Evolutionary conservation across 2,888 invertebrate genomes (phyloP).

Genomic region (Andrena hattorfiana): DNA sequence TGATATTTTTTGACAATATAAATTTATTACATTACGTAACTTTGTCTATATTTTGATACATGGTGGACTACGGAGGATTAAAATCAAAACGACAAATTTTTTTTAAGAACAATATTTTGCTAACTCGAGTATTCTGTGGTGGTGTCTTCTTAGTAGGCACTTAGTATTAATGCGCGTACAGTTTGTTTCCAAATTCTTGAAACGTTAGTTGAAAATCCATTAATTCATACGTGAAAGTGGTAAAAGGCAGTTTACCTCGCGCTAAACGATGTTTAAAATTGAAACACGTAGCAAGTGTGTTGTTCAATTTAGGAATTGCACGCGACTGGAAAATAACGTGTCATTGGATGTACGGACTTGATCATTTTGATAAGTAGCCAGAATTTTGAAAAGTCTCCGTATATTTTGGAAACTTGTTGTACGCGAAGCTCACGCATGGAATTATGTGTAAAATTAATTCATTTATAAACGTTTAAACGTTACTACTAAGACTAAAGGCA

Average conservation of each 20-base stretch:
- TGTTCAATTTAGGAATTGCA: not conserved
- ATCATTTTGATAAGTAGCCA: no score
- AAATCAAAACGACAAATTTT: conserved; percentile 27
- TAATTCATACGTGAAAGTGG: no score
- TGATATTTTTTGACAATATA: conserved; percentile 16
- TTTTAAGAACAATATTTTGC: conserved; percentile 33
- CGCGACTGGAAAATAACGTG: not conserved
- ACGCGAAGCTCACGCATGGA: conserved; percentile 26
- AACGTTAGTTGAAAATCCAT: no score
- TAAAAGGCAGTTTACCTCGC: not conserved
- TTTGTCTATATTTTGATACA: conserved; percentile 23
- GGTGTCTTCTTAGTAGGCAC: conserved; percentile 2
- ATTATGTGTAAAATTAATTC: conserved; percentile 18
- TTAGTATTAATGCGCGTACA: conserved; percentile 13
- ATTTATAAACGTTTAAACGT: conserved; percentile 12
- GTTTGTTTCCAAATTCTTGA: conserved; percentile 24
- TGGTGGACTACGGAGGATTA: conserved; percentile 18
- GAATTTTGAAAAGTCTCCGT: conserved; percentile 7
- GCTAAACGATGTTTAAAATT: not conserved
- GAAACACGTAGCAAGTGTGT: not conserved
- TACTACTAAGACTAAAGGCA: not conserved
- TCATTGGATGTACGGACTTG: not conserved
- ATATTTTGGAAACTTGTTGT: conserved; percentile 19
- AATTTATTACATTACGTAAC: conserved; percentile 15
- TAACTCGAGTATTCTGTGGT: conserved; percentile 10